A percentile compares a stretch with the other conserved stretches of the same genome.
These are phyloP conservation scores for Dermochelys coriacea DNA, from an alignment of 2,797 vertebrate species.

Conservation along the genomic window DNA sequence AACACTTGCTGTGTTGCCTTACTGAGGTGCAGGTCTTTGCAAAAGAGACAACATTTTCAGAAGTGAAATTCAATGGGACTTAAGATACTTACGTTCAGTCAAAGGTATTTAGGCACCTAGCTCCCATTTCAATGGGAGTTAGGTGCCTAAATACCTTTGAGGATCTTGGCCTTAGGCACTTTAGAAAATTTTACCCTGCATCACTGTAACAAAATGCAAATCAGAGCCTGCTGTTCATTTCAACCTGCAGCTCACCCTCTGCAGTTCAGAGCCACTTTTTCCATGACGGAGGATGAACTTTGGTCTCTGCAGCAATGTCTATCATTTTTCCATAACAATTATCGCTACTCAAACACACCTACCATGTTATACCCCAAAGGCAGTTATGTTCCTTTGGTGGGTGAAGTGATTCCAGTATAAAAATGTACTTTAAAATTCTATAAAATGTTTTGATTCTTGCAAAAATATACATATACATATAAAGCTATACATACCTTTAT, in stretches of 20 bases:
- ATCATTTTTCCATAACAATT: neutral
- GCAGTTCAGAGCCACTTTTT: neutral
- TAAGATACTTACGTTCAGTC: neutral
- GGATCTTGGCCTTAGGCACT: neutral
- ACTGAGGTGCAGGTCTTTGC: neutral
- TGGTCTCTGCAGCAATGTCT: neutral
- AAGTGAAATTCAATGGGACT: neutral
- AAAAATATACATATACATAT: no score
- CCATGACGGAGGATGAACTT: neutral
- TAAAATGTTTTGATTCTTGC: rapidly evolving
- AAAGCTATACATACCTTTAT: neutral
- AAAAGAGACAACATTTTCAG: no score
- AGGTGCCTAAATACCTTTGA: no score
- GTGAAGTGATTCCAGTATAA: neutral
- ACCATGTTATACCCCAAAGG: neutral
- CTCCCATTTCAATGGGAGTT: no score
- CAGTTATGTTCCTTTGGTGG: neutral
- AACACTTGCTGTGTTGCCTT: neutral
- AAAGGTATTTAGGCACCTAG: no score
- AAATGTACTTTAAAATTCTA: neutral
- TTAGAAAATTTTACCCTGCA: neutral
- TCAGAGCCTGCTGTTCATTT: neutral
- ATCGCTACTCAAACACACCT: neutral
- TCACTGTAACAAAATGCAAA: neutral
- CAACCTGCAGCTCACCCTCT: neutral